Percentiles rank a stretch among this genome's conserved stretches.
Conservation (phyloP, 2,797 vertebrate genomes). For the Eupleurogrammus muticus region DNA sequence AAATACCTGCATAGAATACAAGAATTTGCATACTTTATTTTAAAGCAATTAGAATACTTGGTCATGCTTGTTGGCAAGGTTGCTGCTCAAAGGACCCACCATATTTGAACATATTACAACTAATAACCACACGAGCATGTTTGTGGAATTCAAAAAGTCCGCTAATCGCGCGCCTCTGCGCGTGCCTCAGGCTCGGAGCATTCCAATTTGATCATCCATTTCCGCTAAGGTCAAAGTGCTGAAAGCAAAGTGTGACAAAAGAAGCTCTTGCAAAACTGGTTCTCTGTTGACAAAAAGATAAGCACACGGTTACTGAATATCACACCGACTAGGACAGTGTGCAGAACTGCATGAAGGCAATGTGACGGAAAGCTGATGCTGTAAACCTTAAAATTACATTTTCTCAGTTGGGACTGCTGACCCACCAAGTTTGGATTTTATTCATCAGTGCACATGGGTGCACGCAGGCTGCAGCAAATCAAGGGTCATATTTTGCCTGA, state of each 20-base stretch:
- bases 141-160: background rate
- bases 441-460: conserved; percentile 71
- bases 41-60: background rate
- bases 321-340: conserved; percentile 16
- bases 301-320: conserved; percentile 26
- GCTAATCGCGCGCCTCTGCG: background rate
- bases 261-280: conserved; percentile 56
- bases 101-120: background rate
- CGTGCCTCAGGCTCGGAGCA: background rate
- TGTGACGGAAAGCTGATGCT: conserved; percentile 34
- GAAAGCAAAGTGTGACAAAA: conserved; percentile 38
- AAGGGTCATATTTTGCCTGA: conserved; percentile 73
- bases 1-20: background rate
- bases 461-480: conserved; percentile 72
- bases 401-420: conserved; percentile 30
- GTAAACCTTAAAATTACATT: conserved; percentile 42
- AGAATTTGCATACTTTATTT: background rate
- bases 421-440: conserved; percentile 34
- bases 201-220: conserved; percentile 14
- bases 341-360: conserved; percentile 18
- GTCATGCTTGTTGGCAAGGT: background rate
- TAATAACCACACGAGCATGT: background rate
- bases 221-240: conserved; percentile 55
- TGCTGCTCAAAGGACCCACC: background rate
- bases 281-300: conserved; percentile 65